Conservation (phyloP, 92 coral and sea anemone species). For the Porites evermanni region DNA sequence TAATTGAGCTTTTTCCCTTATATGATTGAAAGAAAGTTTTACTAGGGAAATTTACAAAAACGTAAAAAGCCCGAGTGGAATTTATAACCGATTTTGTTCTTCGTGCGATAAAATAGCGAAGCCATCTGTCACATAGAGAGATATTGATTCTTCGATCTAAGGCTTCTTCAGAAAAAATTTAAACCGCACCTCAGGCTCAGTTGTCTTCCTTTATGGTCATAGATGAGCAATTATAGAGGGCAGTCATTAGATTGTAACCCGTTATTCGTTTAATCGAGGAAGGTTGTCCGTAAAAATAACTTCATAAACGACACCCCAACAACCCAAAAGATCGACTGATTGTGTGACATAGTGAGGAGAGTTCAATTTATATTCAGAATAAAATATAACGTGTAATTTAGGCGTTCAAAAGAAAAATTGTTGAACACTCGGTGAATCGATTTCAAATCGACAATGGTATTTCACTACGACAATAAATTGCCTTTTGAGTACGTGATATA, state of each 20-base stretch:
- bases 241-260: neutral
- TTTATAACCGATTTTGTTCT: neutral
- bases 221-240: neutral
- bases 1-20: neutral
- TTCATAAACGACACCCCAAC: neutral
- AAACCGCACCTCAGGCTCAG: constrained; percentile 3
- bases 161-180: neutral
- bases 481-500: too few relatives aligned
- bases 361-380: neutral
- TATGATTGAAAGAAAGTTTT: neutral
- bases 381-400: too few relatives aligned
- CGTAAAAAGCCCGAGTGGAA: neutral
- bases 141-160: constrained; percentile 2
- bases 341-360: neutral
- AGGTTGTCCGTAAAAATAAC: neutral
- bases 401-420: too few relatives aligned
- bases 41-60: neutral
- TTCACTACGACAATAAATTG: too few relatives aligned
- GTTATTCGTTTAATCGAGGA: neutral
- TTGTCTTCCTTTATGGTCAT: constrained; percentile 8
- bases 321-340: neutral
- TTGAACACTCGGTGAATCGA: too few relatives aligned
- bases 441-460: too few relatives aligned
- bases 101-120: neutral
- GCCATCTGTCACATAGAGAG: constrained; percentile 27